Evolutionary conservation across 35 echinoderm and acorn worm genomes (phyloP).

Genomic region (Apostichopus japonicus): DNA sequence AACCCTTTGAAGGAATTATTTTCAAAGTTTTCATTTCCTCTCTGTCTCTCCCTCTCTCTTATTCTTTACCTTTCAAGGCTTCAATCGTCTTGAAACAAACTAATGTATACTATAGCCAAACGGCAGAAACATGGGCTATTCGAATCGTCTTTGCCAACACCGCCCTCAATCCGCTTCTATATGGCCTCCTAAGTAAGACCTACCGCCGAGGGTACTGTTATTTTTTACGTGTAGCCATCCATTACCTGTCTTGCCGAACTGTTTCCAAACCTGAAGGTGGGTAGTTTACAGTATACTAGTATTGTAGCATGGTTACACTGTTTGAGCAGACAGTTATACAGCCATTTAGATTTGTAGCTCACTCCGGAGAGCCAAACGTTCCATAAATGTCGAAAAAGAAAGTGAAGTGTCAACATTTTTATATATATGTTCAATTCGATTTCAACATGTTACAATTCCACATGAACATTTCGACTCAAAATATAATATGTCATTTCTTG

Average conservation of each 20-base stretch:
- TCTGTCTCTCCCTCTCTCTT: background rate
- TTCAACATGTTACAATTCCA: too few species aligned
- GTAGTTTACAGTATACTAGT: background rate
- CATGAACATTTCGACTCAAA: too few species aligned
- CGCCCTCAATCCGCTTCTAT: constrained; percentile 63
- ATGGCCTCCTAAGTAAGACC: constrained; percentile 66
- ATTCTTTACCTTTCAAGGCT: background rate
- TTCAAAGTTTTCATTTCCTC: too few species aligned
- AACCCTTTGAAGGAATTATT: too few species aligned
- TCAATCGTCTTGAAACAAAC: constrained; percentile 59
- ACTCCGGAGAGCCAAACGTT: too few species aligned
- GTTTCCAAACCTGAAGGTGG: constrained; percentile 58
- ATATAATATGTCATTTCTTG: too few species aligned
- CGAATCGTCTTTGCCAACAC: constrained; percentile 78
- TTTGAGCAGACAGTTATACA: too few species aligned
- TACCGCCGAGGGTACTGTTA: constrained; percentile 62
- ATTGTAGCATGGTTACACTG: too few species aligned
- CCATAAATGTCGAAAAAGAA: too few species aligned
- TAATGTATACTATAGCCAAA: constrained; percentile 16
- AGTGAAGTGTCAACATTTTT: too few species aligned
- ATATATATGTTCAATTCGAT: too few species aligned
- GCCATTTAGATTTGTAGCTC: too few species aligned
- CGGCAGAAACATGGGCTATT: constrained; percentile 38
- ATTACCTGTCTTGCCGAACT: constrained; percentile 38
- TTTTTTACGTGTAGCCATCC: constrained; percentile 29